These are phyloP conservation scores for Harpagifer antarcticus DNA, from an alignment of 2,797 vertebrate species.

Conservation along the genomic window DNA sequence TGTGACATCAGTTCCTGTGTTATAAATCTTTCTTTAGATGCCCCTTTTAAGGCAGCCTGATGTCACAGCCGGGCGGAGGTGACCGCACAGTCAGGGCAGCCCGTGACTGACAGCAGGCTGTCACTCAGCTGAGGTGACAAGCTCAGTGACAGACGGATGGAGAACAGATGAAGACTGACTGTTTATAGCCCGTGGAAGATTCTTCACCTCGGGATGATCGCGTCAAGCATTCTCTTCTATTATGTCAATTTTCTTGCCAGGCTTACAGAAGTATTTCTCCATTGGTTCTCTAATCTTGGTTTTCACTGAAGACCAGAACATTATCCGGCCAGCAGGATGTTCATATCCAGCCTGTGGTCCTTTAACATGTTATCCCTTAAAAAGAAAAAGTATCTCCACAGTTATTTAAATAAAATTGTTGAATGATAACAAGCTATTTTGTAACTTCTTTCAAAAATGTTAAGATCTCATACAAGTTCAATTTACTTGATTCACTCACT, in stretches of 20 bases:
- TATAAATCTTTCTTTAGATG: conserved; percentile 44
- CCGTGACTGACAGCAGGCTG: conserved; percentile 49
- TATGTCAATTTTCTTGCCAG: conserved; percentile 15
- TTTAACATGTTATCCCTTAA: too few species aligned
- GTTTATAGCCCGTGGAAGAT: conserved; percentile 23
- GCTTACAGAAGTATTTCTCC: conserved; percentile 1
- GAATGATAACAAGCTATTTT: neutral
- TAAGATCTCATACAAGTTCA: neutral
- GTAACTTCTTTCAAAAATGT: neutral
- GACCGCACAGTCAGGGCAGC: conserved; percentile 26
- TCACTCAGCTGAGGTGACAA: conserved; percentile 51
- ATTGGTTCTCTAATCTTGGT: neutral
- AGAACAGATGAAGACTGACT: conserved; percentile 6
- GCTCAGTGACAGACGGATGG: conserved; percentile 28
- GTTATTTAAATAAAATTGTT: conserved; percentile 1
- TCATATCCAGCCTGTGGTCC: too few species aligned
- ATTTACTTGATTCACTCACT: conserved; percentile 18
- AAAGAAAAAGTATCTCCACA: neutral
- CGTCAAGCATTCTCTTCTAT: conserved; percentile 26
- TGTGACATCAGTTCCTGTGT: conserved; percentile 43
- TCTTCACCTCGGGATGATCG: conserved; percentile 15
- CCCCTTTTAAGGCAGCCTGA: conserved; percentile 30
- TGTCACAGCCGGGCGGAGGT: conserved; percentile 22
- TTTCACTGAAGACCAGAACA: neutral
- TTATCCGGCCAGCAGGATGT: too few species aligned